Evolutionary conservation across 2,113 vertebrate species (phyloP).

Genomic region (Empidonax alnorum): DNA sequence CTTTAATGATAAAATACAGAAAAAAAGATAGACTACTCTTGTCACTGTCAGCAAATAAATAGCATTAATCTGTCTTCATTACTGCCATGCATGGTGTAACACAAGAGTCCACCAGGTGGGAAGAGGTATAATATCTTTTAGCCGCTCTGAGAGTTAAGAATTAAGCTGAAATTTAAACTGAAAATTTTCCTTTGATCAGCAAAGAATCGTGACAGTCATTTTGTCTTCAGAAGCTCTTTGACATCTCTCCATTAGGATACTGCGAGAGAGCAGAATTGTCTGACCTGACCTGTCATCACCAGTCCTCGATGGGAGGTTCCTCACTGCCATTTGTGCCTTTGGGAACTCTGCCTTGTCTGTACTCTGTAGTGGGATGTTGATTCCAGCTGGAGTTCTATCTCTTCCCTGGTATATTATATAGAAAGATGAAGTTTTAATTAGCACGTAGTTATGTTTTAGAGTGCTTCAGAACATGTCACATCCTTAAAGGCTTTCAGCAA

Average conservation of each 20-base stretch:
- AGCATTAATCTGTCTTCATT: conserved; percentile 87
- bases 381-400: background rate
- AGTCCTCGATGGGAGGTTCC: background rate
- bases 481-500: background rate
- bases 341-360: background rate
- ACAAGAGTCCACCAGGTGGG: conserved; percentile 30
- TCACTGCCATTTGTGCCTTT: background rate
- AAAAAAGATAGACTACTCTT: conserved; percentile 66
- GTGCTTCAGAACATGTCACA: background rate
- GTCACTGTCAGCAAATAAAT: conserved; percentile 80
- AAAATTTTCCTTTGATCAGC: conserved; percentile 46
- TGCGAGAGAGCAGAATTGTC: background rate
- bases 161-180: conserved; percentile 38
- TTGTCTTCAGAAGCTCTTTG: conserved; percentile 40
- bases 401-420: background rate
- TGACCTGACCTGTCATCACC: background rate
- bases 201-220: conserved; percentile 27
- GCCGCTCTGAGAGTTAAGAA: conserved; percentile 55
- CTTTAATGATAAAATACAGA: conserved; percentile 71
- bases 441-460: background rate
- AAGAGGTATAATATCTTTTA: conserved; percentile 43
- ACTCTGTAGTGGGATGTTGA: background rate
- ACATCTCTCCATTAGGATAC: conserved; percentile 19
- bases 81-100: conserved; percentile 57
- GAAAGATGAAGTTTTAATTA: conserved; percentile 40